Conservation (phyloP, 2,797 vertebrate genomes). For the Diceros bicornis region DNA sequence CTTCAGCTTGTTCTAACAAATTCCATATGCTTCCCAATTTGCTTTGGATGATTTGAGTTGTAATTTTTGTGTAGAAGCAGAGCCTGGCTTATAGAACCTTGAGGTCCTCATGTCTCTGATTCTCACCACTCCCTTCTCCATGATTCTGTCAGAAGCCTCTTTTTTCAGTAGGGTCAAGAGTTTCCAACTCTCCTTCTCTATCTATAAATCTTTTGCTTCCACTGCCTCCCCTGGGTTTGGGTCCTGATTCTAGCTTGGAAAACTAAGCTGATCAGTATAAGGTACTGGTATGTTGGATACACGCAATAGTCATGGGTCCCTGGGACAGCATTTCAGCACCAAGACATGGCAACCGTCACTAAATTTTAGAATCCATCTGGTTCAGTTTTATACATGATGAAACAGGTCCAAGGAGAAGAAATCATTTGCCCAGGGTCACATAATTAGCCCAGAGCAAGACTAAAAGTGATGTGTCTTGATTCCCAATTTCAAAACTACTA, state of each 20-base stretch:
- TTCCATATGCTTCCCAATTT: conserved; percentile 42
- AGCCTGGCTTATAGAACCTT: not conserved
- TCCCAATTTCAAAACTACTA: not conserved
- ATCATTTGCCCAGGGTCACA: not conserved
- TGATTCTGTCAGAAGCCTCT: not conserved
- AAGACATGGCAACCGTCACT: not conserved
- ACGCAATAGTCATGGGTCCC: not conserved
- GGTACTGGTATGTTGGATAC: not conserved
- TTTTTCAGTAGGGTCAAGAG: not conserved
- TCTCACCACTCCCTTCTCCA: not conserved
- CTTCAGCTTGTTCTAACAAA: conserved; percentile 56
- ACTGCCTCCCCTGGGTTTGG: not conserved
- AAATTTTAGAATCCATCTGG: not conserved
- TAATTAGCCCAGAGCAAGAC: not conserved
- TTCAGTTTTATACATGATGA: not conserved
- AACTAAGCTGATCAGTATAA: not conserved
- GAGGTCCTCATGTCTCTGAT: not conserved
- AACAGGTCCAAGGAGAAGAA: not conserved
- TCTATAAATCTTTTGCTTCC: not conserved
- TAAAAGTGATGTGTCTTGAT: not conserved
- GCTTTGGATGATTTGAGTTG: not conserved
- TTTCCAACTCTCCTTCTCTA: not conserved
- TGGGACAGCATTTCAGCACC: not conserved
- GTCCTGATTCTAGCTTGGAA: conserved; percentile 13
- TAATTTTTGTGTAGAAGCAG: not conserved